These are phyloP conservation scores for Oophaga sylvatica DNA, from an alignment of 2,797 vertebrate genomes.

Conservation along the genomic window DNA sequence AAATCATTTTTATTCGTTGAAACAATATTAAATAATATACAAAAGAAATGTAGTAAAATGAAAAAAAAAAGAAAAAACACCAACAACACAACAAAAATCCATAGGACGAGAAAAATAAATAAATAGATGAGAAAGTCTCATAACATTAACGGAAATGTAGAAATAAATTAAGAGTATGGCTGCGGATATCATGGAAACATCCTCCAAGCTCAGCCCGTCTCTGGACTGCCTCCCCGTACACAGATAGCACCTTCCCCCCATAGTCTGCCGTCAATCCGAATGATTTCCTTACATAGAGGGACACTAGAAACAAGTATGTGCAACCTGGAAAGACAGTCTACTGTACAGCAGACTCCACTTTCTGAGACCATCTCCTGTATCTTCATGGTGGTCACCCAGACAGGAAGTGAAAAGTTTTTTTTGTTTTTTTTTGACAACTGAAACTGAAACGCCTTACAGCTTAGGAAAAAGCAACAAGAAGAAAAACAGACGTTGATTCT, in stretches of 20 bases:
- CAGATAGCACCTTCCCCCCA: not conserved
- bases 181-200: not conserved
- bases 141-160: not conserved
- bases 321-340: not conserved
- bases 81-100: not conserved
- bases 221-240: not conserved
- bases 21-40: not conserved
- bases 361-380: not conserved
- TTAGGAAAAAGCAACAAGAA: not conserved
- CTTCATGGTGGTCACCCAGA: constrained; percentile 8
- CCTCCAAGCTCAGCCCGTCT: not conserved
- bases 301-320: not conserved
- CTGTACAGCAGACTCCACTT: not conserved
- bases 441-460: not conserved
- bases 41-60: not conserved
- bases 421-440: not conserved
- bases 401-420: not conserved
- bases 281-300: not conserved
- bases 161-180: not conserved
- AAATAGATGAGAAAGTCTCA: not conserved
- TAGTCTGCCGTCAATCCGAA: not conserved
- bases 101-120: not conserved
- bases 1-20: not conserved
- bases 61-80: not conserved
- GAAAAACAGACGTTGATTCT: not conserved